Conservation (phyloP, 2,888 invertebrate species). For the Drosophila melanosoma region DNA sequence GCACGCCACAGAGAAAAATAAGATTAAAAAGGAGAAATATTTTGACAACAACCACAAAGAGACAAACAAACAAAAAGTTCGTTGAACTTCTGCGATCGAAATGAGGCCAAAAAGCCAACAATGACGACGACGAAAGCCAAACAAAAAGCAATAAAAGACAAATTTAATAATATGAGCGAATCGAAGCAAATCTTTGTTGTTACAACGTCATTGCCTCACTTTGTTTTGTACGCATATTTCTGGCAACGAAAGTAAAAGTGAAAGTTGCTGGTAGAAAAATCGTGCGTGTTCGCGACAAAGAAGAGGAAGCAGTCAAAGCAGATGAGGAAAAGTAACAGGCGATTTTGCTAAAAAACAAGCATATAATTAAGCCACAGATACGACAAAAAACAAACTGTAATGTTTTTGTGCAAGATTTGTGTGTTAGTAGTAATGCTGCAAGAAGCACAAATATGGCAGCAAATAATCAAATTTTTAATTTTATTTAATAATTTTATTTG, state of each 20-base stretch:
- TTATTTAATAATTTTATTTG: neutral
- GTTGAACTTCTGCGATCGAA: conserved; percentile 60
- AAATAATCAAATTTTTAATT: neutral
- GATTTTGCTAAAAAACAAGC: neutral
- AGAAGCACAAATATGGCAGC: neutral
- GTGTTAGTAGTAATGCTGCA: neutral
- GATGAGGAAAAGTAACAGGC: neutral
- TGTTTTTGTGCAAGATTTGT: neutral
- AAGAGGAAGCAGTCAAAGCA: conserved; percentile 1
- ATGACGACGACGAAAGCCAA: conserved; percentile 44
- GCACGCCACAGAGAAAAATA: conserved; percentile 33
- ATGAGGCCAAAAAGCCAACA: conserved; percentile 69
- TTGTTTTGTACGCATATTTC: conserved; percentile 41
- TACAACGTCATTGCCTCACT: conserved; percentile 51
- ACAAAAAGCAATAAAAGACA: conserved; percentile 27
- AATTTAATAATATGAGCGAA: conserved; percentile 54
- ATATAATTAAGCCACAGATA: neutral
- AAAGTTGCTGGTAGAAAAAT: conserved; percentile 73
- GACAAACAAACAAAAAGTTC: conserved; percentile 53
- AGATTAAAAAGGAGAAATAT: conserved; percentile 42
- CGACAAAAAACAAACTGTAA: conserved; percentile 2
- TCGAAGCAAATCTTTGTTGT: conserved; percentile 31
- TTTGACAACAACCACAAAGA: neutral
- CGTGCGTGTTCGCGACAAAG: conserved; percentile 44
- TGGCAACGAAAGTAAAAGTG: conserved; percentile 80